Evolutionary conservation across 2,113 vertebrate genomes (phyloP), one percentile per base, ranked within the genome.

Genomic region (Stigmatopora nigra): DNA sequence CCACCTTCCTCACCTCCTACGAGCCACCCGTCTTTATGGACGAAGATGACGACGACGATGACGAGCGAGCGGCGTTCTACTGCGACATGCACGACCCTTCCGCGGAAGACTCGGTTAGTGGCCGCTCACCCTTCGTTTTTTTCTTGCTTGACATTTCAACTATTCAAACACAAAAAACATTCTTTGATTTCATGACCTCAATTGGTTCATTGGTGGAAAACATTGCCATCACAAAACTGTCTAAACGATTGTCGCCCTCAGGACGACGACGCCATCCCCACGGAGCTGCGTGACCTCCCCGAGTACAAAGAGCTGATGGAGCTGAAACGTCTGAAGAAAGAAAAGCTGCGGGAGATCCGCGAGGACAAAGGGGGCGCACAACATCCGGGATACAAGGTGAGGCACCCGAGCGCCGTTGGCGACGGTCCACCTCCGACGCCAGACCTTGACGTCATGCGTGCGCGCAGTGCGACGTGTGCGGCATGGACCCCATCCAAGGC

Each of bases 1-100:
- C 96, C 81, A 99, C 97, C 78, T 99, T 99, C 85, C 93, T 99
- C 90, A 94, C 95, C 62, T 99, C 97, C 48, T 97, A 99, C 41
- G 95, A 98, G 85, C 95, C 97, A 61, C 97, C 97, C 2, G 96
- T 99, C 78, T 99, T 90, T 82, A 99, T 99, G 97, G 97, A 99
- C 56, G 97, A 99, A 38, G 97, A 98, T 1, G 97, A 99, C 56
- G 95, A 98, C 58, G 97, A 99, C 46, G 97, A 98, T 2, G 97
- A 99, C 55, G 95, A 98, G 81, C 91, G 92, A 46, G 85, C 91
- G n/a, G 89, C 91, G 73, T 97, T 92, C 82, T 92, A 93, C 77
- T 87, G 89, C 84, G 87, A 88, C 78, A 82, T 92, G 77, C 93
- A 91, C 84, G 90, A 93, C 84, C 87, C 89, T 63, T 75, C 86